Evolutionary conservation across 2,797 vertebrate genomes (phyloP).

Genomic region (Morus bassanus): DNA sequence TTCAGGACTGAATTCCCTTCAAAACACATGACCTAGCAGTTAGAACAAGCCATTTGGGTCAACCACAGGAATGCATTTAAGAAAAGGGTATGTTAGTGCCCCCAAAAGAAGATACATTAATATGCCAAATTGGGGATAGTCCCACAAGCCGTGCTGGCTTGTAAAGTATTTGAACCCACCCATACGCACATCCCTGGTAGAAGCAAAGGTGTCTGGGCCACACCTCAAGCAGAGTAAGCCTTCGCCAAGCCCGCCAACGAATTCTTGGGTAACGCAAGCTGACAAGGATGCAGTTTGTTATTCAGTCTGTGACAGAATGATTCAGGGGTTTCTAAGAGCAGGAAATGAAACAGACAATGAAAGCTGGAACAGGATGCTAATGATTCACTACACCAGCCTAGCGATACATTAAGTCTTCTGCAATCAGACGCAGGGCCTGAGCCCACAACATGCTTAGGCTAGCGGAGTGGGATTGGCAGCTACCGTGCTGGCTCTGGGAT

Average conservation of each 20-base stretch:
- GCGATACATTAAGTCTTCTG: constrained; percentile 59
- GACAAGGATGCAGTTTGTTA: constrained; percentile 53
- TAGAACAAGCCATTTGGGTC: not conserved
- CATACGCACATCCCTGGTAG: not conserved
- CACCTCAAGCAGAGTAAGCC: not conserved
- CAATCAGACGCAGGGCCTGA: not conserved
- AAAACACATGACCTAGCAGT: not conserved
- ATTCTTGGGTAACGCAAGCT: constrained; percentile 45
- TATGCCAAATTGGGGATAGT: not conserved
- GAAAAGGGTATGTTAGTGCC: not conserved
- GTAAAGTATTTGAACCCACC: not conserved
- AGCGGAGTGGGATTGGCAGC: constrained; percentile 1
- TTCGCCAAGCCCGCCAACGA: constrained; percentile 7
- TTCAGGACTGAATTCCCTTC: not conserved
- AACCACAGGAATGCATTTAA: constrained; percentile 32
- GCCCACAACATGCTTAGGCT: constrained; percentile 26
- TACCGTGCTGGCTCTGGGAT: not conserved
- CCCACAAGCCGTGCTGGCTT: not conserved
- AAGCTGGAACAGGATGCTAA: constrained; percentile 67
- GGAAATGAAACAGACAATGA: constrained; percentile 69
- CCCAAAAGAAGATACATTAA: not conserved
- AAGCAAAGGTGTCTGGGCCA: not conserved
- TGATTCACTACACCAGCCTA: constrained; percentile 66
- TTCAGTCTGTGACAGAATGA: constrained; percentile 59
- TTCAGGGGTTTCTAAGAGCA: constrained; percentile 67